phyloP scores from a whole-genome alignment of 2,113 vertebrate genomes.

The Tragelaphus imberbis region DNA sequence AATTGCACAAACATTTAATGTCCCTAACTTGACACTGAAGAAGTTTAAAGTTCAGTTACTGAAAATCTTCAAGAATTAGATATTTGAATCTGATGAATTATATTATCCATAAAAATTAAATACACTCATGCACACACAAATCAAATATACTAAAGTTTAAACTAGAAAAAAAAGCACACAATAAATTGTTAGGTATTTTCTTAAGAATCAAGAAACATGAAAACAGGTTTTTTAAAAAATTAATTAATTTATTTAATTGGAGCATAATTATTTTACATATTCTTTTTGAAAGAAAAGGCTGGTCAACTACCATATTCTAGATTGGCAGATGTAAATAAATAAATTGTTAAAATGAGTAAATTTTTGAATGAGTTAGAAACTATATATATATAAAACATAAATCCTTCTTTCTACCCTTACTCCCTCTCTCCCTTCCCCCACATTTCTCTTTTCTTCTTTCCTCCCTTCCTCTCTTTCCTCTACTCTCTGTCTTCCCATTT shows the following conservation, averaged over 20 bases:
- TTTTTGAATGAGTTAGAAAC: neutral
- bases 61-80: constrained; percentile 26
- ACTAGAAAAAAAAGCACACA: neutral
- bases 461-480: neutral
- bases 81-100: neutral
- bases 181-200: neutral
- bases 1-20: constrained; percentile 20
- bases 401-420: neutral
- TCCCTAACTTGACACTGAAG: constrained; percentile 29
- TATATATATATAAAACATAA: neutral
- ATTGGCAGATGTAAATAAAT: neutral
- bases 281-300: neutral
- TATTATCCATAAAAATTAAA: neutral
- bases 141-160: constrained; percentile 20
- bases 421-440: neutral
- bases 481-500: neutral
- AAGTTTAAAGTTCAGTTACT: constrained; percentile 38
- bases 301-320: neutral
- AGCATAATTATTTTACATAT: neutral
- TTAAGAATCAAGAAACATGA: constrained; percentile 24
- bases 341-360: neutral
- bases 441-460: neutral
- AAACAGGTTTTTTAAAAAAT: neutral
- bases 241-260: neutral
- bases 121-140: neutral